Conservation (phyloP, 2,113 vertebrate genomes). For the Thomomys bottae region DNA sequence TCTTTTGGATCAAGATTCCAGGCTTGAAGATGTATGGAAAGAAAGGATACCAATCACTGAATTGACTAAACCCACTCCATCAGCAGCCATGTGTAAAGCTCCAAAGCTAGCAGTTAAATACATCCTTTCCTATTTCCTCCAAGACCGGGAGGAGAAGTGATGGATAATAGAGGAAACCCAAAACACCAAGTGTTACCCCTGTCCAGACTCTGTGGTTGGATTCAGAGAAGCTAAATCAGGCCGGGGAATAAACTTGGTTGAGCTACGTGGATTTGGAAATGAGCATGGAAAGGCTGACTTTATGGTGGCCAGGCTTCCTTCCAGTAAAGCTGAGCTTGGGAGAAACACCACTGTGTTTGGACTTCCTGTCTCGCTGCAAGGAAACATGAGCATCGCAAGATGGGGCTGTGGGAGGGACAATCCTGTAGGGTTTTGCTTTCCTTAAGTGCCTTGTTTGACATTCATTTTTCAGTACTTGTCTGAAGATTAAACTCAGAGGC, state of each 20-base stretch:
- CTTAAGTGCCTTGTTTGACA: background rate
- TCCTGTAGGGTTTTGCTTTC: conserved; percentile 2
- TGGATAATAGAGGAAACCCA: conserved; percentile 37
- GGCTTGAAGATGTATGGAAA: background rate
- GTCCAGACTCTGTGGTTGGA: conserved; percentile 50
- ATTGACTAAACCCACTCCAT: background rate
- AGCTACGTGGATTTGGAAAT: conserved; percentile 71
- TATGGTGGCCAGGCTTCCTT: conserved; percentile 11
- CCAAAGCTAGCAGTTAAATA: conserved; percentile 41
- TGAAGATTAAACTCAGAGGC: background rate
- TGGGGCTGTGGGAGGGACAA: background rate
- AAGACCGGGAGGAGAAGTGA: conserved; percentile 14
- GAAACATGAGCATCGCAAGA: background rate
- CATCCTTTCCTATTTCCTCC: conserved; percentile 44
- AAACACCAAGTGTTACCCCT: background rate
- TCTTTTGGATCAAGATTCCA: background rate
- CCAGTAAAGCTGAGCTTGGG: conserved; percentile 12
- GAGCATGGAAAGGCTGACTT: conserved; percentile 46
- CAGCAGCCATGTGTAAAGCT: background rate
- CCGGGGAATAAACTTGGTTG: conserved; percentile 55
- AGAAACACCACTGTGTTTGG: conserved; percentile 8
- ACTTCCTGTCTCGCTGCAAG: background rate
- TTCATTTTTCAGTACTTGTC: background rate
- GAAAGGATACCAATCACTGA: background rate
- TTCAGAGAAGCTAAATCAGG: background rate